Evolutionary conservation across 2,888 invertebrate species (phyloP).

Genomic region (Lissocephala sabroskyi): DNA sequence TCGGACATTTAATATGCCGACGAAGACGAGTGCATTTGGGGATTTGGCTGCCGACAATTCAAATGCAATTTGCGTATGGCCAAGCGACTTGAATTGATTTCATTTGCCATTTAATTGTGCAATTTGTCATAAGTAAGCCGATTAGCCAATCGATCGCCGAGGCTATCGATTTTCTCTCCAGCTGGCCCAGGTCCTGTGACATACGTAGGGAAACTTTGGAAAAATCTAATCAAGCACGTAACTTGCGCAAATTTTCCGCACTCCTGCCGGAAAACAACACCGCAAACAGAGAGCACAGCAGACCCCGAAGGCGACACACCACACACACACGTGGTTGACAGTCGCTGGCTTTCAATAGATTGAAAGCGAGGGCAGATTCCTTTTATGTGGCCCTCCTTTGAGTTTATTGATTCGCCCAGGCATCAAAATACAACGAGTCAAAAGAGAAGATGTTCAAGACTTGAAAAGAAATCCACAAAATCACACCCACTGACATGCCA

Average conservation of each 20-base stretch:
- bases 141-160: slow-evolving; percentile 23
- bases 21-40: too few species aligned
- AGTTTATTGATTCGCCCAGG: too few species aligned
- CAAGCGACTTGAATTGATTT: too few species aligned
- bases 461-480: slow-evolving; percentile 48
- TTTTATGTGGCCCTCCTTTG: slow-evolving; percentile 6
- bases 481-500: too few species aligned
- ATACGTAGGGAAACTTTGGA: slow-evolving; percentile 30
- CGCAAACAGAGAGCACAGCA: slow-evolving; percentile 12
- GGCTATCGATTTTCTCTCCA: slow-evolving; percentile 8
- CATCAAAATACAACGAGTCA: slow-evolving; percentile 32
- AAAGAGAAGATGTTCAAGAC: slow-evolving; percentile 56
- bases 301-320: slow-evolving; percentile 36
- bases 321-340: slow-evolving; percentile 20
- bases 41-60: too few species aligned
- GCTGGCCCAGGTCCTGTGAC: too few species aligned
- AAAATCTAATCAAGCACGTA: slow-evolving; percentile 63
- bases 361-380: too few species aligned
- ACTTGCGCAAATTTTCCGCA: slow-evolving; percentile 61
- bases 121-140: slow-evolving; percentile 1
- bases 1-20: too few species aligned
- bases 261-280: slow-evolving; percentile 34
- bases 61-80: too few species aligned
- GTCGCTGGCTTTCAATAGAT: too few species aligned
- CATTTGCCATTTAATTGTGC: not conserved